phyloP scores from a whole-genome alignment of 2,888 invertebrate species.

The Tenthredo notha region DNA sequence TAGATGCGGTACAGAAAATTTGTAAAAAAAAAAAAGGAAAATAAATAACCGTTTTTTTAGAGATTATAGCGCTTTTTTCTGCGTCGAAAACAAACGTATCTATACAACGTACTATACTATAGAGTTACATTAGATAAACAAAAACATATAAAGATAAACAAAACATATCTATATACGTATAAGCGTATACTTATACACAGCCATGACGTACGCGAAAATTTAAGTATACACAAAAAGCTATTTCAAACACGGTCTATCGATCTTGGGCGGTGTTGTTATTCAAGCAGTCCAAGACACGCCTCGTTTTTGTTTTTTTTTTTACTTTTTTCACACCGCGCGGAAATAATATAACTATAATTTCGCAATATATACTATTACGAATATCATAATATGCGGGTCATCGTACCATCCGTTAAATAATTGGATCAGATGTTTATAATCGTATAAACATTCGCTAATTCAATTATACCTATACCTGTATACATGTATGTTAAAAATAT shows the following conservation, averaged over 20 bases:
- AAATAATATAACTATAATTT: neutral
- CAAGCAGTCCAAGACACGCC: constrained; percentile 3
- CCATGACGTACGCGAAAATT: constrained; percentile 17
- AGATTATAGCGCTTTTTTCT: neutral
- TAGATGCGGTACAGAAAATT: neutral
- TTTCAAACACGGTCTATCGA: constrained; percentile 11
- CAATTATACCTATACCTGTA: neutral
- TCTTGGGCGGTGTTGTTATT: neutral
- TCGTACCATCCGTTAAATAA: constrained; percentile 15
- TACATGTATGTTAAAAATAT: neutral
- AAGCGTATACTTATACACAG: neutral
- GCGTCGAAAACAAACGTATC: neutral
- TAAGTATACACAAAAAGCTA: constrained; percentile 32
- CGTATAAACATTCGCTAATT: neutral
- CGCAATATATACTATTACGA: constrained; percentile 19
- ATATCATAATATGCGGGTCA: neutral
- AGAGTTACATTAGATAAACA: neutral
- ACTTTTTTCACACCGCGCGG: neutral
- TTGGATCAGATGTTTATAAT: constrained; percentile 8
- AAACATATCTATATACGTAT: neutral
- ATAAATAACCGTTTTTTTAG: neutral
- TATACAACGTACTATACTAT: neutral
- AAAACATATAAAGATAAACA: neutral
- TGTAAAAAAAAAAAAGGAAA: neutral
- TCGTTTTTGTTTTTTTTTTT: neutral